Base-by-base conservation (phyloP, 2,888 invertebrate species). In the Pammene fasciana region DNA sequence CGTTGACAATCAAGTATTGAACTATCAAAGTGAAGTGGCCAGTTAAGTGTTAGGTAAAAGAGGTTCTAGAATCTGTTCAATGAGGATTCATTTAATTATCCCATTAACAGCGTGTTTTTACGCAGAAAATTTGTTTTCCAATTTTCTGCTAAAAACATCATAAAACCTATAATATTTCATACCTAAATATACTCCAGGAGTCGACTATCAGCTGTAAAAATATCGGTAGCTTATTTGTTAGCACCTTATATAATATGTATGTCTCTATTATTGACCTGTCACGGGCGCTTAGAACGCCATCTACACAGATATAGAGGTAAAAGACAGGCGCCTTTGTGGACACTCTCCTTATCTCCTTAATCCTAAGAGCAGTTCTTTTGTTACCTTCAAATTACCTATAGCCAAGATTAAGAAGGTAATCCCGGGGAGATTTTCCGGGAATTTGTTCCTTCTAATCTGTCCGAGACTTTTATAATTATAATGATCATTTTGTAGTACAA, bases 351-450 rank as follows among this genome's bases (percentile, higher is more conserved):
- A 68, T 68, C 70, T 55, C 60, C 48, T 55, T 70, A 65, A 70
- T 70, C 65, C 70, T 65, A 55, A 55, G 59, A 70, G 59, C 68
- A 60, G 70, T 65, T 70, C 70, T 70, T 70, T 70, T 70, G 65
- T 70, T 70, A 65, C 70, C 70, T 65, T 65, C 46, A 70, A 70
- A 70, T 70, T 70, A 70, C 70, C 70, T 65, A 65, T 70, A 65
- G 65, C 38, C 45, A 54, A 70, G 54, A 70, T 70, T 70, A 70
- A 70, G 65, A 54, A 41, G 48, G 52, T 70, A 65, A 65, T 65
- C 65, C 60, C 54, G 34, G 38, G 64, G 16, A 64, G 38, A 52
- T 36, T 70, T 65, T 48, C 65, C 48, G 18, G 14, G 38, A 65
- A 65, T 59, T 65, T 59, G 64, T 65, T 64, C 60, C 65, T 34